Percentiles rank a stretch among this genome's conserved stretches.
Evolutionary conservation across 2,113 vertebrate species (phyloP).

Genomic region (Hydrolagus affinis): DNA sequence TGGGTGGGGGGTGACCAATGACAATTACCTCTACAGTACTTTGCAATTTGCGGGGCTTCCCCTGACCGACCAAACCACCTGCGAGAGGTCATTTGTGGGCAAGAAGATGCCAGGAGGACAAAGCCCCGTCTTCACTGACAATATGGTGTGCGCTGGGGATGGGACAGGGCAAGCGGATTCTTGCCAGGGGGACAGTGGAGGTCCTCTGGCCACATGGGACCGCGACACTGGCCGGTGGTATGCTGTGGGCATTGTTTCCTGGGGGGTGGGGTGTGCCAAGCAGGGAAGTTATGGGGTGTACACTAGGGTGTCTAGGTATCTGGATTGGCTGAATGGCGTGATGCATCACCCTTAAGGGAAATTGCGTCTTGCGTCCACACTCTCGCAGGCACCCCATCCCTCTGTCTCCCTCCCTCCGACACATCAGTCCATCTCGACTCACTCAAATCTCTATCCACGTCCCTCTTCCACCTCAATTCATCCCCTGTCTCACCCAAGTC

Average conservation of each 20-base stretch:
- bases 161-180: neutral
- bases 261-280: neutral
- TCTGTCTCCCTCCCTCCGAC: too few species aligned
- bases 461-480: too few species aligned
- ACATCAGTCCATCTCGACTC: too few species aligned
- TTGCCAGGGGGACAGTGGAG: conserved; percentile 21
- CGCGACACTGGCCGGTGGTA: neutral
- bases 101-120: neutral
- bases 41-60: neutral
- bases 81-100: neutral
- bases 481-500: too few species aligned
- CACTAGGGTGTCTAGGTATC: too few species aligned
- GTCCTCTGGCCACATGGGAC: neutral
- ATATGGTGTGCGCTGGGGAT: neutral
- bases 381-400: too few species aligned
- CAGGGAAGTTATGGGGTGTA: neutral
- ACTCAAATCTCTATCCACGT: too few species aligned
- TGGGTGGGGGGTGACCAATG: neutral
- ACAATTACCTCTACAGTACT: too few species aligned
- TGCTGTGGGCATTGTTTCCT: neutral
- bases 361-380: too few species aligned
- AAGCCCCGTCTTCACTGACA: neutral
- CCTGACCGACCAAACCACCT: neutral
- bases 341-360: too few species aligned
- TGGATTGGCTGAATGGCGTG: too few species aligned